Percentiles rank a stretch among this genome's conserved stretches.
Conservation (phyloP, 2,888 invertebrate species). For the Drosophila paramelanica region DNA sequence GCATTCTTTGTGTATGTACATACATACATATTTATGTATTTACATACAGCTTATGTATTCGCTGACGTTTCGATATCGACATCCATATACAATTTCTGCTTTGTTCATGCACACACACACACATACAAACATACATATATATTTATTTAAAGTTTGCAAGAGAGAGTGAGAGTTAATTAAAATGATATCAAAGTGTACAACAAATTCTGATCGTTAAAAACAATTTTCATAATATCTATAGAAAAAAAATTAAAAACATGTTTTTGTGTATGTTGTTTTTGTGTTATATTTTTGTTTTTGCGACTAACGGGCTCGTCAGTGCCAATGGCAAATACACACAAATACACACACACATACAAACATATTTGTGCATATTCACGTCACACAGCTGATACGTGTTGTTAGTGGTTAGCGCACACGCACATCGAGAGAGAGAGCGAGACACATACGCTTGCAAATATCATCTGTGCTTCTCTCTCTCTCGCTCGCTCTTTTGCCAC, state of each 20-base stretch:
- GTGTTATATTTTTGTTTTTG: slow-evolving; percentile 55
- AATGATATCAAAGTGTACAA: slow-evolving; percentile 21
- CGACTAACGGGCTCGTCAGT: slow-evolving; percentile 56
- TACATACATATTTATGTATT: not conserved
- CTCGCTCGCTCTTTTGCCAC: slow-evolving; percentile 22
- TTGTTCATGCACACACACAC: slow-evolving; percentile 32
- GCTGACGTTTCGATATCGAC: slow-evolving; percentile 30
- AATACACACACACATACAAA: slow-evolving; percentile 9
- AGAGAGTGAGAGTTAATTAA: slow-evolving; percentile 50
- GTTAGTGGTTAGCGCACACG: slow-evolving; percentile 58
- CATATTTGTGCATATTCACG: slow-evolving; percentile 39
- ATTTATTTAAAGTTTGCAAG: slow-evolving; percentile 34
- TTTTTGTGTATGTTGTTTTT: slow-evolving; percentile 30
- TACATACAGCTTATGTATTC: slow-evolving; percentile 28
- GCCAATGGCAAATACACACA: slow-evolving; percentile 56
- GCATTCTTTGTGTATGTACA: slow-evolving; percentile 8
- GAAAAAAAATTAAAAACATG: slow-evolving; percentile 16
- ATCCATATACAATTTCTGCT: slow-evolving; percentile 21
- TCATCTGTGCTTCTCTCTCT: slow-evolving; percentile 8
- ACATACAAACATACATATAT: slow-evolving; percentile 4
- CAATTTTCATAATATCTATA: slow-evolving; percentile 31
- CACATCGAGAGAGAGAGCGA: slow-evolving; percentile 10
- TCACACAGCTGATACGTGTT: slow-evolving; percentile 68
- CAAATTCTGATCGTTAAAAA: slow-evolving; percentile 15
- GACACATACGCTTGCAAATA: not conserved